Conservation (phyloP, 2,888 invertebrate species). For the Anthophora plumipes region DNA sequence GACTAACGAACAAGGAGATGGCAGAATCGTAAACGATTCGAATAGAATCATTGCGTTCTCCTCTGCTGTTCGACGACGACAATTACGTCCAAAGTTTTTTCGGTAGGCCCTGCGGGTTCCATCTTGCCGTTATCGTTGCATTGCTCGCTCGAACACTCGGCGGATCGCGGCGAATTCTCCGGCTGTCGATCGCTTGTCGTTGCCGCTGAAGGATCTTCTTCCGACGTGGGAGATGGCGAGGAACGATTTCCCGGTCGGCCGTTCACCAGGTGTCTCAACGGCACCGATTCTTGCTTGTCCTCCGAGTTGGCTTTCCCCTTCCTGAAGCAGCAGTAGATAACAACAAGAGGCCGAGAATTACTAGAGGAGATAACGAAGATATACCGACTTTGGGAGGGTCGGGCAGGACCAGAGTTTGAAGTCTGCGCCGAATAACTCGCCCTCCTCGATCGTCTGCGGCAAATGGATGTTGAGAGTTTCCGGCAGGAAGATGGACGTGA, state of each 20-base stretch:
- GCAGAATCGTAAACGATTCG: too few species aligned
- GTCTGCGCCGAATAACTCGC: constrained; percentile 87
- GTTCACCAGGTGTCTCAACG: constrained; percentile 80
- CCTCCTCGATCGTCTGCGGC: constrained; percentile 88
- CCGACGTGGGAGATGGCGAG: constrained; percentile 64
- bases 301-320: constrained; percentile 26
- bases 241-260: constrained; percentile 80
- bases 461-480: constrained; percentile 88
- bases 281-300: constrained; percentile 75
- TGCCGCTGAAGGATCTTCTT: neutral
- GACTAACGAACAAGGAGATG: too few species aligned
- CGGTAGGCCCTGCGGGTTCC: constrained; percentile 41
- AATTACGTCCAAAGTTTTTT: constrained; percentile 60
- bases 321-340: constrained; percentile 31
- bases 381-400: constrained; percentile 77
- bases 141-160: constrained; percentile 9
- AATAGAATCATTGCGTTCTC: constrained; percentile 67
- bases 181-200: constrained; percentile 16
- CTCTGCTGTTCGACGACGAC: constrained; percentile 57
- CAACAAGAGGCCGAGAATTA: too few species aligned
- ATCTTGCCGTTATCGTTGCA: neutral
- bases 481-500: constrained; percentile 87
- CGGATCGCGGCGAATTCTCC: constrained; percentile 34
- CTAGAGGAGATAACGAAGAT: too few species aligned
- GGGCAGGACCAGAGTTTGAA: constrained; percentile 87